A percentile compares a stretch with the other conserved stretches of the same genome.
These are phyloP conservation scores for Trinectes maculatus DNA, from an alignment of 2,113 vertebrate species.

Conservation along the genomic window DNA sequence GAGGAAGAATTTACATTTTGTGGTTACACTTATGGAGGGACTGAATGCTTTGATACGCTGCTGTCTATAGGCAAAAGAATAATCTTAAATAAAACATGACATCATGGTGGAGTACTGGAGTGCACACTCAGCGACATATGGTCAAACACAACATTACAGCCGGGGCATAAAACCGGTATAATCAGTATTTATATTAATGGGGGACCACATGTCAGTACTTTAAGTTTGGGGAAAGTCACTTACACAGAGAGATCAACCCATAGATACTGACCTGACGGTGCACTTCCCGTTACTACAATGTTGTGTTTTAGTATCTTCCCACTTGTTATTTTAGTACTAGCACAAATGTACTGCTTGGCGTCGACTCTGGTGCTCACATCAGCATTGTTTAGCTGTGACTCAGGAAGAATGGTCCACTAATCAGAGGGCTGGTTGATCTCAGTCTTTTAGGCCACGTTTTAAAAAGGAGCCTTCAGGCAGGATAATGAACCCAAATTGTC, in stretches of 20 bases:
- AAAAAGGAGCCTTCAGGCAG: neutral
- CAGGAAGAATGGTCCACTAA: neutral
- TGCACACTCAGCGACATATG: neutral
- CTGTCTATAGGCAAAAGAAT: neutral
- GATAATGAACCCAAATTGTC: constrained; percentile 2
- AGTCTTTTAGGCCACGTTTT: neutral
- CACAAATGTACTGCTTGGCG: neutral
- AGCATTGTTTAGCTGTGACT: neutral
- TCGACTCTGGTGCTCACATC: neutral
- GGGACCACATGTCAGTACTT: neutral
- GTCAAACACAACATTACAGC: neutral
- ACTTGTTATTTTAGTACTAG: neutral
- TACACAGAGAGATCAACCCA: neutral
- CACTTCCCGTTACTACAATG: too few relatives aligned
- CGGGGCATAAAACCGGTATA: neutral
- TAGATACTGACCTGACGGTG: neutral
- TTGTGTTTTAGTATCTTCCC: neutral
- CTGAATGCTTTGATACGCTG: neutral
- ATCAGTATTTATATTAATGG: neutral
- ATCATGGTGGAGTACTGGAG: neutral
- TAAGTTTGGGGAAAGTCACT: neutral
- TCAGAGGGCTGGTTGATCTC: constrained; percentile 1
- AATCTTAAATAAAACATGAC: neutral
- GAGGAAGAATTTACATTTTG: neutral
- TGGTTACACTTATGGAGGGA: neutral